Percentiles rank a stretch among this genome's conserved stretches.
Conservation (phyloP, 1,140 invertebrate species). For the Maniola jurtina region DNA sequence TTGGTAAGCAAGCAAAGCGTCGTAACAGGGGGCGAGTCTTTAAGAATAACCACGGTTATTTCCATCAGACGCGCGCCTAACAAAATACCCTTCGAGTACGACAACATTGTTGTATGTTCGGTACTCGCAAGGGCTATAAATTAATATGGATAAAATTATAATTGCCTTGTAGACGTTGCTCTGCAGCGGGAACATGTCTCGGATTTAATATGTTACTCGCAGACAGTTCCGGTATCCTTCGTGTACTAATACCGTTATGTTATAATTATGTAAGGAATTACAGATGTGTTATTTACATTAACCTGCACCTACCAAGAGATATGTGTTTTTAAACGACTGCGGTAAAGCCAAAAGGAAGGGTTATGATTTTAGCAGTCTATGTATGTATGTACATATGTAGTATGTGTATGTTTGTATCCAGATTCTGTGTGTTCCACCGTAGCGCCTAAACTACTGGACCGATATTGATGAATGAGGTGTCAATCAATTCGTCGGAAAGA, state of each 20-base stretch:
- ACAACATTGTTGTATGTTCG: slow-evolving; percentile 51
- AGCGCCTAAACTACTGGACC: no score
- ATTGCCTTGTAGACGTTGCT: slow-evolving; percentile 14
- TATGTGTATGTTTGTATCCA: no score
- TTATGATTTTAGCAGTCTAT: no score
- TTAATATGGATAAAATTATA: slow-evolving; percentile 21
- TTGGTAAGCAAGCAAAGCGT: slow-evolving; percentile 33
- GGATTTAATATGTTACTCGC: slow-evolving; percentile 8
- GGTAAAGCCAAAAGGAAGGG: no score
- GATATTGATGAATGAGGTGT: no score
- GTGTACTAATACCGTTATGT: not conserved
- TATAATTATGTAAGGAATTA: no score
- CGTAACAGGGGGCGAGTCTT: slow-evolving; percentile 41
- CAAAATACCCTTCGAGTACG: slow-evolving; percentile 55
- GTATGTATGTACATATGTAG: no score
- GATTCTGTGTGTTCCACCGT: no score
- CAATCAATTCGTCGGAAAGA: no score
- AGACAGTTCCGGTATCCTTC: not conserved
- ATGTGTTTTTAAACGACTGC: no score
- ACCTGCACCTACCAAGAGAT: no score
- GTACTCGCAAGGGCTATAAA: slow-evolving; percentile 14
- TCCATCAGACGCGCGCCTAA: slow-evolving; percentile 51
- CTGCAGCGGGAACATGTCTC: slow-evolving; percentile 6
- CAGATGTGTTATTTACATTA: no score
- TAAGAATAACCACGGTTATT: slow-evolving; percentile 55